Percentiles rank a stretch among this genome's conserved stretches.
These are phyloP conservation scores for Drosophila arizonae DNA, from an alignment of 1,140 invertebrate genomes.

Conservation along the genomic window DNA sequence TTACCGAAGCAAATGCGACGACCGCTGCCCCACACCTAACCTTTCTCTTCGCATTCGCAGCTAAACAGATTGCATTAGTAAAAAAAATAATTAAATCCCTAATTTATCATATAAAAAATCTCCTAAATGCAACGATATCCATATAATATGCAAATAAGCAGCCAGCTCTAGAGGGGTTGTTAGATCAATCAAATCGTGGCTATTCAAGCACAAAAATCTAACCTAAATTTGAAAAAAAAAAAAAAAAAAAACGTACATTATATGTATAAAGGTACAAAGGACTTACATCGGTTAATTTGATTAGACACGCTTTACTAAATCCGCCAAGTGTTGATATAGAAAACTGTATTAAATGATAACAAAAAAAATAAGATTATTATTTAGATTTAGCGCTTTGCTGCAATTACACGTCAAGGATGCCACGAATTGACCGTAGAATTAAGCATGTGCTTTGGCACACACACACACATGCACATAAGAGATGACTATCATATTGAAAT, in stretches of 20 bases:
- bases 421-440: no score
- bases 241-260: background rate
- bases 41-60: background rate
- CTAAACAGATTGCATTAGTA: background rate
- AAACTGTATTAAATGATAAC: no score
- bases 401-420: no score
- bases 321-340: background rate
- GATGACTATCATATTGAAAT: no score
- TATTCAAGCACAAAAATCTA: constrained; percentile 33
- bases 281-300: constrained; percentile 11
- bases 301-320: background rate
- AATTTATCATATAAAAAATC: constrained; percentile 42
- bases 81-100: constrained; percentile 8
- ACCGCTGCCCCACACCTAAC: background rate
- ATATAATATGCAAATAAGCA: constrained; percentile 34
- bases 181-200: constrained; percentile 39
- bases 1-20: background rate
- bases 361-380: no score
- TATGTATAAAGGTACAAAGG: no score
- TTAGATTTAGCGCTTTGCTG: no score
- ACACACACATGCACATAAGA: no score
- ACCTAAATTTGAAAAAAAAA: constrained; percentile 7
- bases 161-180: constrained; percentile 2
- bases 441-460: no score
- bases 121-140: constrained; percentile 13